These are phyloP conservation scores for Catamblyrhynchus diadema DNA, from an alignment of 2,797 vertebrate genomes.

Conservation along the genomic window DNA sequence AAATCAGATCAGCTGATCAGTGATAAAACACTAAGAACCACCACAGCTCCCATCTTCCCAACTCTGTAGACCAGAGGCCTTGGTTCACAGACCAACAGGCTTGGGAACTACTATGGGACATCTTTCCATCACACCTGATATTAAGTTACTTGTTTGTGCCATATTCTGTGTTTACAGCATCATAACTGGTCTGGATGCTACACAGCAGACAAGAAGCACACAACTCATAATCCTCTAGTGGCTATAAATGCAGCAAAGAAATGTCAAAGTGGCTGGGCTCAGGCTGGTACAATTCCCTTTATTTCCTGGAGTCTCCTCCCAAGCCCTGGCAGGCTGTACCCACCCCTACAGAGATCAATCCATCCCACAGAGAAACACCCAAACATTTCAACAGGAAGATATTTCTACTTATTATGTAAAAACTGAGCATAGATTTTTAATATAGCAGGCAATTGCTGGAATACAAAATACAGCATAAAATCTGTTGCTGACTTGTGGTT, in stretches of 20 bases:
- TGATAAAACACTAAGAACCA: background rate
- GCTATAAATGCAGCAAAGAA: background rate
- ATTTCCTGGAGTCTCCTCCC: background rate
- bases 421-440: background rate
- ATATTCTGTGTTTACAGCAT: background rate
- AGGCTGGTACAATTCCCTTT: background rate
- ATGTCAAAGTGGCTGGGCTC: background rate
- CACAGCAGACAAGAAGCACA: background rate
- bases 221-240: background rate
- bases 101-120: accelerated
- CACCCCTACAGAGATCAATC: background rate
- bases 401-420: background rate
- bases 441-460: background rate
- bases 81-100: background rate
- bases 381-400: background rate
- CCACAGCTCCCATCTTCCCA: accelerated
- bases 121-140: background rate
- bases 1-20: background rate
- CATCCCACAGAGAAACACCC: background rate
- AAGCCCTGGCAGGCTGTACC: background rate
- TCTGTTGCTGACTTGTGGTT: background rate
- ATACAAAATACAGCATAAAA: background rate
- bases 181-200: background rate
- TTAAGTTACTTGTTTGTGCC: background rate
- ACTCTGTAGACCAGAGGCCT: background rate